Conservation (phyloP, 2,888 invertebrate genomes). For the Eupithecia subfuscata region DNA sequence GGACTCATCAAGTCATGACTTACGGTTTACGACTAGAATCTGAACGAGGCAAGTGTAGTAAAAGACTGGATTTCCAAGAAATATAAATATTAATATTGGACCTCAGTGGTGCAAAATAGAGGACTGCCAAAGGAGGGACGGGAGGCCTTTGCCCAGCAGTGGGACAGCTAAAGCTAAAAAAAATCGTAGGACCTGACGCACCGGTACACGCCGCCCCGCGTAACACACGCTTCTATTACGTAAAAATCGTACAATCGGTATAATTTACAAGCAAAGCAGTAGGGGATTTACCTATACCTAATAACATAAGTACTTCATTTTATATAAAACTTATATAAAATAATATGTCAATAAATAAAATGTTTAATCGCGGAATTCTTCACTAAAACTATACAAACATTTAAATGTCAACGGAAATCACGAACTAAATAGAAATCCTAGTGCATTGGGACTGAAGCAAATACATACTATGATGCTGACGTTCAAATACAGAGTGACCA, state of each 20-base stretch:
- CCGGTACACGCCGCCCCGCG: neutral
- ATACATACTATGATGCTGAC: neutral
- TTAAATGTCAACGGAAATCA: conserved; percentile 35
- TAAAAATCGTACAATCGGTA: neutral
- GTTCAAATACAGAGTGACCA: neutral
- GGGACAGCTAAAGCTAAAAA: neutral
- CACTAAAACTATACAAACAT: conserved; percentile 41
- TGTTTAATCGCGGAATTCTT: conserved; percentile 40
- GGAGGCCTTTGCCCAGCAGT: too few relatives aligned
- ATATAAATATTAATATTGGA: neutral
- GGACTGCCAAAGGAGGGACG: too few relatives aligned
- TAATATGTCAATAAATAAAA: conserved; percentile 43
- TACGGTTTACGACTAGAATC: conserved; percentile 12
- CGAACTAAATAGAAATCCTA: conserved; percentile 28
- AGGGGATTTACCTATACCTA: neutral
- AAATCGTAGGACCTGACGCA: neutral
- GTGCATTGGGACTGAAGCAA: conserved; percentile 19
- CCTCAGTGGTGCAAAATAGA: too few relatives aligned
- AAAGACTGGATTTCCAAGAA: neutral
- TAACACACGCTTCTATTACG: neutral
- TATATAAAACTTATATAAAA: conserved; percentile 28
- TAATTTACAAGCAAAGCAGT: neutral
- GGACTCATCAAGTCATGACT: neutral
- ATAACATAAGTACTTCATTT: conserved; percentile 22
- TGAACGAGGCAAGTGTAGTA: neutral